phyloP scores from a whole-genome alignment of 1,140 invertebrate genomes.

The Wiebesia pumilae region DNA sequence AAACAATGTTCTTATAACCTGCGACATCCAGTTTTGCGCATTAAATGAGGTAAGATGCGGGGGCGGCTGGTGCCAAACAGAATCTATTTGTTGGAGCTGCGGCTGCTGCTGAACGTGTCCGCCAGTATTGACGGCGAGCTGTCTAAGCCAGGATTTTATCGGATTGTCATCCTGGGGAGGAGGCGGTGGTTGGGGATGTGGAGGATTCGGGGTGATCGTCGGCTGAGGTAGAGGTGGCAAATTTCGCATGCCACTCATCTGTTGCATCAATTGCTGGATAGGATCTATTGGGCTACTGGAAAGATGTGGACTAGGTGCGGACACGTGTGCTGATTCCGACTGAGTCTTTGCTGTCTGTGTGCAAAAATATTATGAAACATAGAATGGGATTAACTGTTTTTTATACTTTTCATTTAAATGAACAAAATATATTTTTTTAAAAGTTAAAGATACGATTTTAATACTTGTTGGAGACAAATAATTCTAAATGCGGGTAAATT shows the following conservation, averaged over 20 bases:
- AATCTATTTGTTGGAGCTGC: constrained; percentile 64
- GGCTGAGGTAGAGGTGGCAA: constrained; percentile 68
- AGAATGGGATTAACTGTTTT: too few species aligned
- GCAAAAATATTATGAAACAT: too few species aligned
- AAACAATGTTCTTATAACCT: constrained; percentile 56
- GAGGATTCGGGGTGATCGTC: constrained; percentile 59
- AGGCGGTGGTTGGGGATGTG: constrained; percentile 52
- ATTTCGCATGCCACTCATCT: constrained; percentile 74
- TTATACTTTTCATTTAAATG: too few species aligned
- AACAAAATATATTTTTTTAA: too few species aligned
- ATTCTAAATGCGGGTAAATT: too few species aligned
- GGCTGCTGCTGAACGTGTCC: constrained; percentile 63
- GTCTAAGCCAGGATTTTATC: constrained; percentile 75
- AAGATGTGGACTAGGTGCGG: constrained; percentile 62
- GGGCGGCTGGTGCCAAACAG: constrained; percentile 67
- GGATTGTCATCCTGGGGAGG: constrained; percentile 71
- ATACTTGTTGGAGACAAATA: too few species aligned
- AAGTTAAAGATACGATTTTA: too few species aligned
- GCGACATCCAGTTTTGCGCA: constrained; percentile 70
- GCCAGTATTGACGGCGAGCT: constrained; percentile 70
- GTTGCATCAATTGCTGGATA: constrained; percentile 75
- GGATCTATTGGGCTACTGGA: constrained; percentile 70
- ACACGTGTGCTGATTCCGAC: constrained; percentile 63
- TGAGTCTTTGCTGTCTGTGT: constrained; percentile 67
- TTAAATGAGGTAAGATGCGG: constrained; percentile 68